These are phyloP conservation scores for Cichlasoma orientale DNA, from an alignment of 2,797 vertebrate genomes.

Conservation along the genomic window DNA sequence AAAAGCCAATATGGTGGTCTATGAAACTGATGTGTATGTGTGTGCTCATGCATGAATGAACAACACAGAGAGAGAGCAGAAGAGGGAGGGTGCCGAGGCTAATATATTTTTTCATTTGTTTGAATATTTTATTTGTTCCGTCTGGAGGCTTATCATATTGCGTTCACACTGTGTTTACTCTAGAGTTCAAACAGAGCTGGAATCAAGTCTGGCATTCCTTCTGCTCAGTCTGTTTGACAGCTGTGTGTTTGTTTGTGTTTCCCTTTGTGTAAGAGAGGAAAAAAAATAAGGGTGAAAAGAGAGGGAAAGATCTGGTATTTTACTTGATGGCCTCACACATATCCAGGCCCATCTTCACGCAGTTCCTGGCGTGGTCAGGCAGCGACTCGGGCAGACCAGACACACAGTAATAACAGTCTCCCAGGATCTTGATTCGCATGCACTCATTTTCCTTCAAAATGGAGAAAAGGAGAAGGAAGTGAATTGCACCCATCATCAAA, in stretches of 20 bases:
- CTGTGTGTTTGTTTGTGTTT: constrained; percentile 45
- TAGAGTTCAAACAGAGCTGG: constrained; percentile 65
- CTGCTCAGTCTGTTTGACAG: constrained; percentile 64
- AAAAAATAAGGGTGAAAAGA: not conserved
- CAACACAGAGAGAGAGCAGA: constrained; percentile 10
- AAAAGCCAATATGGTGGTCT: constrained; percentile 16
- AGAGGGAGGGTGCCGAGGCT: no score
- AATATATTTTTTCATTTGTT: constrained; percentile 27
- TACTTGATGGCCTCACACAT: constrained; percentile 99
- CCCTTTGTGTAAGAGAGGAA: not conserved
- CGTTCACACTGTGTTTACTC: constrained; percentile 69
- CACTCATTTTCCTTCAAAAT: constrained; percentile 94
- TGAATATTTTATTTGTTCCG: constrained; percentile 39
- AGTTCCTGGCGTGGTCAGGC: constrained; percentile 97
- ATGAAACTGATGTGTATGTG: constrained; percentile 4
- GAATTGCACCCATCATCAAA: not conserved
- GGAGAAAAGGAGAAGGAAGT: not conserved
- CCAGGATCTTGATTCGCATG: constrained; percentile 98
- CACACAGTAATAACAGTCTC: constrained; percentile 98
- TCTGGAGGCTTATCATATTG: constrained; percentile 55
- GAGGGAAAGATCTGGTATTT: constrained; percentile 67
- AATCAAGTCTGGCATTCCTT: constrained; percentile 61
- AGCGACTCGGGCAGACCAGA: constrained; percentile 95
- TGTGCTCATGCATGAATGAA: constrained; percentile 19
- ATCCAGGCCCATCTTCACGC: constrained; percentile 98